A percentile compares a stretch with the other conserved stretches of the same genome.
Conservation (phyloP, 2,113 vertebrate species). For the Campylomormyrus tamandua region DNA sequence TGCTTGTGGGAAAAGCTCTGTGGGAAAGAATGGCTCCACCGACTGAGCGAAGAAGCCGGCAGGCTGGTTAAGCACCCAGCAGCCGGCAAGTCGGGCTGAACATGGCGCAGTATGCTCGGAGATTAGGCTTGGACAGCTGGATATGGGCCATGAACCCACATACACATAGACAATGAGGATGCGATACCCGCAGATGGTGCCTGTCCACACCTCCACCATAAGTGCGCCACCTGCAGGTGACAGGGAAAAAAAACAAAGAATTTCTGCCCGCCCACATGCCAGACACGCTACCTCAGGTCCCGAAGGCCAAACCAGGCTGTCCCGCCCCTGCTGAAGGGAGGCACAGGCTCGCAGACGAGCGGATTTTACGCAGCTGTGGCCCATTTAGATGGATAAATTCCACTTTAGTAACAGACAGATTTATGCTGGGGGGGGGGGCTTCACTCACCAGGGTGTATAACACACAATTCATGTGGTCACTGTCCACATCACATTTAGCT, state of each 20-base stretch:
- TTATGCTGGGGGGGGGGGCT: background rate
- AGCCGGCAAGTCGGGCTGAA: background rate
- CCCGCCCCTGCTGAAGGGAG: background rate
- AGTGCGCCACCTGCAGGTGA: background rate
- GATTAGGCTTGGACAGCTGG: background rate
- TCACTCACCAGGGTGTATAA: background rate
- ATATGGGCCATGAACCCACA: background rate
- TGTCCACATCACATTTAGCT: background rate
- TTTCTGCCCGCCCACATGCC: constrained; percentile 43
- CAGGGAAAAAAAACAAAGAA: constrained; percentile 3
- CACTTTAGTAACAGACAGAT: background rate
- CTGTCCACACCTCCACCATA: background rate
- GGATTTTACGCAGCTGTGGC: constrained; percentile 16
- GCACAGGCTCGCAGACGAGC: background rate
- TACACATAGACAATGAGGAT: background rate
- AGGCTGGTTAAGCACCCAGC: constrained; percentile 21
- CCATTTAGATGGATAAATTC: background rate
- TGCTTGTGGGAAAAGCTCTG: constrained; percentile 30
- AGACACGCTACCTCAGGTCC: constrained; percentile 24
- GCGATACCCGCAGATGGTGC: background rate
- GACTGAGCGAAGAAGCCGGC: constrained; percentile 29
- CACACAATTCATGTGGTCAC: too few species aligned
- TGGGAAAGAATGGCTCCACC: constrained; percentile 29
- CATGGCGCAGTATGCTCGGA: background rate
- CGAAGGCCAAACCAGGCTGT: constrained; percentile 26